A percentile compares a stretch with the other conserved stretches of the same genome.
Evolutionary conservation across 2,888 invertebrate species (phyloP).

Genomic region (Xestia c-nigrum): DNA sequence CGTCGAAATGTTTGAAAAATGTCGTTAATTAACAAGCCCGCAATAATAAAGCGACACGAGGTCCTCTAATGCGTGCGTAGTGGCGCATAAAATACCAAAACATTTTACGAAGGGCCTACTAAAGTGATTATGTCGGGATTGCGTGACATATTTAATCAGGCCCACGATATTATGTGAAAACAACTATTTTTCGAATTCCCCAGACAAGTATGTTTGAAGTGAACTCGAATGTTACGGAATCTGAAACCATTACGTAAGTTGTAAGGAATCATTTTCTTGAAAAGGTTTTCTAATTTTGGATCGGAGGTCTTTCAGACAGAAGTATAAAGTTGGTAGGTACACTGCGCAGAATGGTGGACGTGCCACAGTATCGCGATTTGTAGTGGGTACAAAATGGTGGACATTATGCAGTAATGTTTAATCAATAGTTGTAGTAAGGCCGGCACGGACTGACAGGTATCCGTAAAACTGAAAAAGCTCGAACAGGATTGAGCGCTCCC

Average conservation of each 20-base stretch:
- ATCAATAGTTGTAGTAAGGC: conserved; percentile 78
- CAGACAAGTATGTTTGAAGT: conserved; percentile 51
- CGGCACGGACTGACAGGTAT: conserved; percentile 59
- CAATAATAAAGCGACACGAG: conserved; percentile 44
- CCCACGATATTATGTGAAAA: conserved; percentile 69
- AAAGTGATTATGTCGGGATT: conserved; percentile 72
- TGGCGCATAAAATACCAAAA: conserved; percentile 61
- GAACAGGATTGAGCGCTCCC: conserved; percentile 44
- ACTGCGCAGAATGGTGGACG: conserved; percentile 79
- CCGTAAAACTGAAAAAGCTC: conserved; percentile 42
- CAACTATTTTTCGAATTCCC: conserved; percentile 58
- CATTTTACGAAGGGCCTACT: conserved; percentile 67
- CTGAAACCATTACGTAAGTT: conserved; percentile 49
- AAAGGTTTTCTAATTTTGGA: conserved; percentile 36
- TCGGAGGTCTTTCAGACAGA: conserved; percentile 33
- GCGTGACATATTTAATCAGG: conserved; percentile 74
- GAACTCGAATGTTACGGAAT: conserved; percentile 39
- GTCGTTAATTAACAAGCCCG: conserved; percentile 52
- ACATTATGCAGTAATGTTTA: conserved; percentile 82
- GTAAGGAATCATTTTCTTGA: conserved; percentile 37
- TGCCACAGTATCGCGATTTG: conserved; percentile 70
- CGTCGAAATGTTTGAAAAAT: conserved; percentile 35
- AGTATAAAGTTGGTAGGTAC: conserved; percentile 23
- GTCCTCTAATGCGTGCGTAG: conserved; percentile 54
- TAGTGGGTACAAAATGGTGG: conserved; percentile 82